Conservation (phyloP, 2,797 vertebrate species). For the Myotis findleyi region DNA sequence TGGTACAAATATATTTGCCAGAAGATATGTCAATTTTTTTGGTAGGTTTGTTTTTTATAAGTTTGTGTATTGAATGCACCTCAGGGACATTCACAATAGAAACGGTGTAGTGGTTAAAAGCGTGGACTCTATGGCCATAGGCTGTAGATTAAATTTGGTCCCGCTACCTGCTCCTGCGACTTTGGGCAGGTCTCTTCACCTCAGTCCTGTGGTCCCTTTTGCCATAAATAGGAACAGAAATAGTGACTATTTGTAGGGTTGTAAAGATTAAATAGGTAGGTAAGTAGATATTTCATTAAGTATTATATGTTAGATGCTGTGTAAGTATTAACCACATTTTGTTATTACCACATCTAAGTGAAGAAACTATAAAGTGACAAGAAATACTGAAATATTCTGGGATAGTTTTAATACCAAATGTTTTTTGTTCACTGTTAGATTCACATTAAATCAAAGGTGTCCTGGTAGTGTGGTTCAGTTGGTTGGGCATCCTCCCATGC, state of each 20-base stretch:
- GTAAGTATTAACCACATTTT: background rate
- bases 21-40: background rate
- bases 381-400: background rate
- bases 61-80: background rate
- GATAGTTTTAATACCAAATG: background rate
- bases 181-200: background rate
- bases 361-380: background rate
- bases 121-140: background rate
- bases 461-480: too few species aligned
- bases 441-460: background rate
- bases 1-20: background rate
- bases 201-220: background rate
- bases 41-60: background rate
- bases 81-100: background rate
- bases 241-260: background rate
- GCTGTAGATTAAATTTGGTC: background rate
- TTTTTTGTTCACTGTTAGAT: background rate
- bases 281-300: background rate
- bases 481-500: too few species aligned
- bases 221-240: background rate
- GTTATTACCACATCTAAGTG: background rate
- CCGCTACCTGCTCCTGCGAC: background rate
- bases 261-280: background rate
- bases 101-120: background rate
- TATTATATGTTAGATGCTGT: background rate